Evolutionary conservation across 2,888 invertebrate genomes (phyloP), one percentile per base, ranked within the genome.

Genomic region (Ophioninae sp.): DNA sequence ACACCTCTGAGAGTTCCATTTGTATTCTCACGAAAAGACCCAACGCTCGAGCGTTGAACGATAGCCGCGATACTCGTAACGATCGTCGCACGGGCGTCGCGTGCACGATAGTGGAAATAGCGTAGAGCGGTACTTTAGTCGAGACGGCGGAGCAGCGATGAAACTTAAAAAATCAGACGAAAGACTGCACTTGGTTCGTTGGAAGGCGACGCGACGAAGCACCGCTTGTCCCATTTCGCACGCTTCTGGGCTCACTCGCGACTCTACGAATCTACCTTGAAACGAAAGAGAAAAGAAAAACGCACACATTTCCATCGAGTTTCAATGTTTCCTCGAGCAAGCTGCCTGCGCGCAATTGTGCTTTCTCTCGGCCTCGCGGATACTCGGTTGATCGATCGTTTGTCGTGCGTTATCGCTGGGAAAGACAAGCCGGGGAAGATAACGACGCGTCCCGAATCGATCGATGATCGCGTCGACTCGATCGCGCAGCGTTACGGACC

Each of bases 161-260:
- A 79, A 13, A 22, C 39, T 39, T 39, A 41, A n/a, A 20, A 37
- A 44, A 64, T 30, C 30, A 30, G 30, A 30, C 3, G 3, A 30
- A 30, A 3, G 30, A 30, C 1, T 30, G 64, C 69, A 41, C 44
- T 39, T 68, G 67, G 58, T 76, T 68, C 23, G 17, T 68, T 67
- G 23, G 39, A 71, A 75, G 72, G 37, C 23, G 37, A 68, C 71
- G 51, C 71, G 51, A 74, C 39, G 56, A 22, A 58, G 37, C 78
- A 75, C 74, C 59, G 82, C 82, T 82, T 72, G 23, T 71, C 71
- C 74, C 56, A 63, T 75, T 74, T 68, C 75, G 82, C 82, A 82
- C 82, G 82, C 82, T 82, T 82, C 51, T 65, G 74, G 58, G 64
- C 37, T 71, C 67, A 59, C 69, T 71, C 37, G 39, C 63, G 72